Percentiles rank a stretch among this genome's conserved stretches.
phyloP scores from a whole-genome alignment of 2,888 invertebrate genomes.

The Pimpla rufipes region DNA sequence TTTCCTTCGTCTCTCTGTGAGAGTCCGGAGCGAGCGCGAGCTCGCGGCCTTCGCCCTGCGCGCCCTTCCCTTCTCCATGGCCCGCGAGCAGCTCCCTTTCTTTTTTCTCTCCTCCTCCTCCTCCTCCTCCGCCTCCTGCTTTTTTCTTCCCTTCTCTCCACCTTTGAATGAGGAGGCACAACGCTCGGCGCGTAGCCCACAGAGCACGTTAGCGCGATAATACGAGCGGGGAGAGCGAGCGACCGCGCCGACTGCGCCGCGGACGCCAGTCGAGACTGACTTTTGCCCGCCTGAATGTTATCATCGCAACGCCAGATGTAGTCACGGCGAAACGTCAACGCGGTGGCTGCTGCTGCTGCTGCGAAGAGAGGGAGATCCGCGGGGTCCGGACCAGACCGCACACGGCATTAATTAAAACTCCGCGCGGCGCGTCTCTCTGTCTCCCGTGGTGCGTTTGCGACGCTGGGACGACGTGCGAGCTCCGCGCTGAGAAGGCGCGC shows the following conservation, averaged over 20 bases:
- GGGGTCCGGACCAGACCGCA: conserved; percentile 42
- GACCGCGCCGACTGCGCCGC: too few relatives aligned
- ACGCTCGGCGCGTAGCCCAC: conserved; percentile 37
- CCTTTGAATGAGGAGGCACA: conserved; percentile 76
- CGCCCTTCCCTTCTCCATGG: conserved; percentile 51
- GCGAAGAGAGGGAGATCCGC: conserved; percentile 60
- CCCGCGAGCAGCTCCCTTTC: too few relatives aligned
- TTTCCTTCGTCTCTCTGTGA: conserved; percentile 73
- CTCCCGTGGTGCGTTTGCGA: conserved; percentile 62
- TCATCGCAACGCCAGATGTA: conserved; percentile 78
- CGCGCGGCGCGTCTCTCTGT: conserved; percentile 65
- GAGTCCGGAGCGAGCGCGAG: conserved; percentile 46
- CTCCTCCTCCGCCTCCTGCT: conserved; percentile 16
- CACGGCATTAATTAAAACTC: conserved; percentile 80
- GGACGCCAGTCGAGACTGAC: conserved; percentile 43
- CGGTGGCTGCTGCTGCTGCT: conserved; percentile 48
- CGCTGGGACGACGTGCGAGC: neutral
- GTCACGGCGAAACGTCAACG: conserved; percentile 72
- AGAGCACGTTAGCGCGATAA: conserved; percentile 31
- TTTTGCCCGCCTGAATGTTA: conserved; percentile 76
- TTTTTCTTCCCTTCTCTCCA: conserved; percentile 61
- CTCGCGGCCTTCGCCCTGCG: conserved; percentile 59
- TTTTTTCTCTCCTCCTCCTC: too few relatives aligned
- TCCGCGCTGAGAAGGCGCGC: neutral
- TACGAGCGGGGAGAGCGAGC: conserved; percentile 47